Evolutionary conservation across 2,797 vertebrate species (phyloP).

Genomic region (Cirrhinus mrigala): DNA sequence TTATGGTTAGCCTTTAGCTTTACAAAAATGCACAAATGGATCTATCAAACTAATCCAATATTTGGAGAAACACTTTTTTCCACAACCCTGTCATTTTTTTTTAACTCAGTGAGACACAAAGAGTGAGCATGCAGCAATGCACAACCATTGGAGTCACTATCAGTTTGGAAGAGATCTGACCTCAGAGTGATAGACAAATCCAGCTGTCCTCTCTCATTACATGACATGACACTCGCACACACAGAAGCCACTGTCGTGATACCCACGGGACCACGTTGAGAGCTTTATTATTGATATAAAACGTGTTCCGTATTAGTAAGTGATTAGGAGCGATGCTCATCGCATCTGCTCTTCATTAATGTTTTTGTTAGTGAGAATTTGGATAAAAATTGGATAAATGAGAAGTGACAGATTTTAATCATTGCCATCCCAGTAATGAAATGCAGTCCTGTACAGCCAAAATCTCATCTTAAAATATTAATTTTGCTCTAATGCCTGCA

Average conservation of each 20-base stretch:
- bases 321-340: conserved; percentile 66
- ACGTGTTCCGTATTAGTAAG: conserved; percentile 61
- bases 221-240: conserved; percentile 34
- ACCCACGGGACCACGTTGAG: conserved; percentile 21
- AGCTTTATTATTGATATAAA: conserved; percentile 57
- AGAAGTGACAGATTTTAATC: conserved; percentile 78
- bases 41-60: conserved; percentile 5
- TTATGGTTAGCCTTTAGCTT: background rate
- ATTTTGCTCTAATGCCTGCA: conserved; percentile 78
- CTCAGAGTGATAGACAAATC: conserved; percentile 18
- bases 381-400: conserved; percentile 70
- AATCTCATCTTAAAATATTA: conserved; percentile 79
- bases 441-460: conserved; percentile 71
- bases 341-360: conserved; percentile 68
- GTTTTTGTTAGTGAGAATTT: conserved; percentile 67
- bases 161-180: background rate
- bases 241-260: conserved; percentile 13
- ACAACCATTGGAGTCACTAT: background rate
- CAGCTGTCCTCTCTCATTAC: conserved; percentile 33
- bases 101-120: conserved; percentile 28
- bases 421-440: conserved; percentile 75
- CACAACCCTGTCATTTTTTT: background rate
- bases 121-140: background rate
- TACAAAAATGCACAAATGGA: background rate
- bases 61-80: conserved; percentile 40